Conservation (phyloP, 2,797 vertebrate genomes). For the Capromys pilorides region DNA sequence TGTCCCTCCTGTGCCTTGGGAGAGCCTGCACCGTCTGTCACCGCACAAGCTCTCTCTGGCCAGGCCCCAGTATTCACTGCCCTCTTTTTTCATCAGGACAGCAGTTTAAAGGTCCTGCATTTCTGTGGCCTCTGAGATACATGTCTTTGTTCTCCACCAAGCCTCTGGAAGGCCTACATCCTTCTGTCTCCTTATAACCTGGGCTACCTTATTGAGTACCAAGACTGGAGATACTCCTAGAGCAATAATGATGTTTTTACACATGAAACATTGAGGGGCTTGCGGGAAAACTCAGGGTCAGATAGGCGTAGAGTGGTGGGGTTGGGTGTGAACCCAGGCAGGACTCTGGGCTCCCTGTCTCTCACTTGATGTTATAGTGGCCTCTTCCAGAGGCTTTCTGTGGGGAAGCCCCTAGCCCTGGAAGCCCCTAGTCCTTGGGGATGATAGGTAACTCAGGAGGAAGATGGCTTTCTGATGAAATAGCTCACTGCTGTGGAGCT, state of each 20-base stretch:
- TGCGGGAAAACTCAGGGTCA: not conserved
- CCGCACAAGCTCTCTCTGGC: not conserved
- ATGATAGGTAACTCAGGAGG: conserved; percentile 34
- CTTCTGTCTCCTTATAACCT: conserved; percentile 43
- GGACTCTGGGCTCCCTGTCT: not conserved
- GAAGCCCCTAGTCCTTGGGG: not conserved
- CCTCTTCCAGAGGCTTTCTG: not conserved
- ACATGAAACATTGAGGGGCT: not conserved
- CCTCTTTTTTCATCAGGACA: not conserved
- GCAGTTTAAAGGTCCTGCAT: conserved; percentile 15
- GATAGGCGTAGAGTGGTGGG: not conserved
- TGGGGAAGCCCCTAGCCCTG: not conserved
- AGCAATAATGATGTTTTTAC: conserved; percentile 17
- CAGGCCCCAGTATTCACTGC: not conserved
- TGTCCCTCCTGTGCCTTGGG: not conserved
- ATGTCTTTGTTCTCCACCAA: conserved; percentile 72
- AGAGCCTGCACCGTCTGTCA: not conserved
- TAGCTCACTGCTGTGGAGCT: conserved; percentile 43
- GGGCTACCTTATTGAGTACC: conserved; percentile 36
- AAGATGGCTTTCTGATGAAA: conserved; percentile 41
- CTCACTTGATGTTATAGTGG: not conserved
- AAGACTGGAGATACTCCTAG: not conserved
- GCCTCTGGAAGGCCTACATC: conserved; percentile 58
- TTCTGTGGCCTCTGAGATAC: conserved; percentile 34
- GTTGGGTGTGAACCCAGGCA: not conserved